These are phyloP conservation scores for Drosophila paucipuncta DNA, from an alignment of 2,888 invertebrate species.

Conservation along the genomic window DNA sequence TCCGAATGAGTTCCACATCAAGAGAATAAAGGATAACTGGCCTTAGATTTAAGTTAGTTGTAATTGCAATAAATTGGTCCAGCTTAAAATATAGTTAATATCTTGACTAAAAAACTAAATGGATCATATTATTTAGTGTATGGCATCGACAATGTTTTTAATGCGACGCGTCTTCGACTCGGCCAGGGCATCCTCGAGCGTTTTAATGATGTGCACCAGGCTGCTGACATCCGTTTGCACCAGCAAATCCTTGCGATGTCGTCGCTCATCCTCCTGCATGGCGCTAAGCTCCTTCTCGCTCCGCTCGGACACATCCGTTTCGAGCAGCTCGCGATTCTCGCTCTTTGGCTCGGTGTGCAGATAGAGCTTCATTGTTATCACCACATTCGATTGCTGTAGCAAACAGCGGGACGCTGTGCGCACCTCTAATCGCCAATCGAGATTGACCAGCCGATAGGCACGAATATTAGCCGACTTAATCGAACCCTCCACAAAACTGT, in stretches of 20 bases:
- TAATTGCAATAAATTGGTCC: slow-evolving; percentile 76
- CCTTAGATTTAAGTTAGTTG: slow-evolving; percentile 54
- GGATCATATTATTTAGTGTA: slow-evolving; percentile 65
- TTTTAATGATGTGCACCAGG: slow-evolving; percentile 88
- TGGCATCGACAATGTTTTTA: slow-evolving; percentile 83
- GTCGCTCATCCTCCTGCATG: slow-evolving; percentile 78
- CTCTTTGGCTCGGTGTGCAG: slow-evolving; percentile 85
- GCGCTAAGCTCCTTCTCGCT: slow-evolving; percentile 54
- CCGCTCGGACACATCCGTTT: slow-evolving; percentile 50
- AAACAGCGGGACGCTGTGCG: slow-evolving; percentile 88
- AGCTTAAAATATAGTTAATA: slow-evolving; percentile 63
- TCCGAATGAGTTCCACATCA: slow-evolving; percentile 28
- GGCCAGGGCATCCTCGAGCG: slow-evolving; percentile 88
- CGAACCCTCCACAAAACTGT: slow-evolving; percentile 82
- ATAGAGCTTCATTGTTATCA: slow-evolving; percentile 87
- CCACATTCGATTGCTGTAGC: slow-evolving; percentile 87
- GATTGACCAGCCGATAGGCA: slow-evolving; percentile 85
- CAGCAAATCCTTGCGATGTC: slow-evolving; percentile 85
- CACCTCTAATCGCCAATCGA: slow-evolving; percentile 90
- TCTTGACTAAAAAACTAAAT: slow-evolving; percentile 44
- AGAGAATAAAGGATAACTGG: not conserved
- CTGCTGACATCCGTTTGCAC: slow-evolving; percentile 88
- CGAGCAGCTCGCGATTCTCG: slow-evolving; percentile 83
- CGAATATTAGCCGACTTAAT: slow-evolving; percentile 83
- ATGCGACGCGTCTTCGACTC: slow-evolving; percentile 87